Evolutionary conservation across 2,888 invertebrate species (phyloP), one percentile per base, ranked within the genome.

Genomic region (Thecocarcelia acutangulata): DNA sequence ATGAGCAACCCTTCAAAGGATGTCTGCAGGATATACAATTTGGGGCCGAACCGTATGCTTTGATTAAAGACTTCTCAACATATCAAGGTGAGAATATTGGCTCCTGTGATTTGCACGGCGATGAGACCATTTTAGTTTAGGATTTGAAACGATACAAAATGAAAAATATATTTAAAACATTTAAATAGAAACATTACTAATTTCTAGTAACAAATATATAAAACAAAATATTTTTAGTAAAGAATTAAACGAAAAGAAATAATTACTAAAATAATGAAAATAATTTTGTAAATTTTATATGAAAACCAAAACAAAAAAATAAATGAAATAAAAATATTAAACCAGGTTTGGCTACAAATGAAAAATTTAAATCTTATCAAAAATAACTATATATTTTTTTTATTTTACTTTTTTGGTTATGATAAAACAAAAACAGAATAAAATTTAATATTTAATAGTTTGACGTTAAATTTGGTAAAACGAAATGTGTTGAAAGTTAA

Each of bases 1-100:
- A 92, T 85, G 91, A 91, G 4, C 88, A 92, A 76, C 92, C 93
- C 82, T 93, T 93, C 86, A 92, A 92, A 87, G 93, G 93, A 76
- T 93, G 93, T 86, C 91, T 93, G 83, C 93, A 93, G 87, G 92
- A 92, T 83, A 92, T 93, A 86, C 91, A 93, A 59, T 93, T 91
- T 80, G 90, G 90, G 21, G 87, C 88, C 59, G 90, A 90, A 83
- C 88, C 89, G 74, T 88, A 86, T 82, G 85, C 89, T 61, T 84
- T 90, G 84, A 90, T 91, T 66, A 89, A 89, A 75, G 93, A 94
- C 88, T 93, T 93, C 89, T 92, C 92, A 48, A 86, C 90, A 42
- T 93, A 92, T 86, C 91, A 92, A 85, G 93, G 93, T 80, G 92
- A 92, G 88, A 93, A 93, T 87, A 91, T 94, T 86, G 92, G 92